Evolutionary conservation across 2,797 vertebrate species (phyloP), one percentile per base, ranked within the genome.

Genomic region (Morus bassanus): DNA sequence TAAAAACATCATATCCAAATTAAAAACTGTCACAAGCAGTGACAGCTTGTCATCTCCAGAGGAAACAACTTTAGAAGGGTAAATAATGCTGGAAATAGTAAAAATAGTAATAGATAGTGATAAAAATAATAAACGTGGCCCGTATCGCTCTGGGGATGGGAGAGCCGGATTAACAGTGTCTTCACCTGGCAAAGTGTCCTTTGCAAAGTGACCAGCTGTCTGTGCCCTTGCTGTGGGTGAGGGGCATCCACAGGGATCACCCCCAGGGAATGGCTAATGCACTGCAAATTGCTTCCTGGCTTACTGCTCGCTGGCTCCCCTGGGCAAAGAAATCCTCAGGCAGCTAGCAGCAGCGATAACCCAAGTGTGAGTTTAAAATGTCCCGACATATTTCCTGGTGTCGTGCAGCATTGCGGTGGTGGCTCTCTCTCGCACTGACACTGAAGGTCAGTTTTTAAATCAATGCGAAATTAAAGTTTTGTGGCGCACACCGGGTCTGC

Each of bases 351-450:
- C 54, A 68, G 17, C 67, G 63, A 5, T 10, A 57, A 21, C 39
- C 33, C 17, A 41, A 8, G 7, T 4, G 16, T 7, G 43, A 78
- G 37, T 46, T 73, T 41, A 33, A 46, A 37, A 33, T 19, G 33
- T 41, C 25, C 48, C 48, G 56, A 13, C 37, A 0, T 21, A 0
- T 57, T 18, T 39, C 46, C 53, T 43, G 69, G 23, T 31, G 37
- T 10, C 4, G 1, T 23, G 60, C 50, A 60, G 43, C 33, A 2
- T 0, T 3, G 27, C 0, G 1, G 2, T 37, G 28, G 14, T 11
- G 13, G 21, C 13, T 33, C 16, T 18, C 16, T 33, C 33, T 39
- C 2, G 4, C 33, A 1, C 43, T 30, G 31, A 64, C 31, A 21
- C 60, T 51, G 75, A 60, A 50, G n/a, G 43, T 18, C 28, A 5